Evolutionary conservation across 2,113 vertebrate genomes (phyloP), one percentile per base, ranked within the genome.

Genomic region (Anolis sagrei): DNA sequence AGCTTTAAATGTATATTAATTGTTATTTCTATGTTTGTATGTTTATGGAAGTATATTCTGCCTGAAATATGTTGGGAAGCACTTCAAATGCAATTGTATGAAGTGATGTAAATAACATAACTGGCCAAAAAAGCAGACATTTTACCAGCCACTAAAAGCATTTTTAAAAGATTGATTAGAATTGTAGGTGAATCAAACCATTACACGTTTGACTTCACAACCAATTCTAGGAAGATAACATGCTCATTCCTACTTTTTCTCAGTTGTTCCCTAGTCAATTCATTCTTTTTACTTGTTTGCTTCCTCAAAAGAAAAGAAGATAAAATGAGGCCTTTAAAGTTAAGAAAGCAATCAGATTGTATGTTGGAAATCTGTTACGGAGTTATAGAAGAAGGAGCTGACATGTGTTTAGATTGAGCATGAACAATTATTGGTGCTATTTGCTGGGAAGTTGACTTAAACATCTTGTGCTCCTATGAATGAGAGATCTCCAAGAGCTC

Each of bases 161-260:
- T 91, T 87, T 94, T 80, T 79, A 84, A 92, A 90, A 79, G 44
- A 89, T 86, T 66, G 83, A 80, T 92, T 92, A 86, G 95, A 94
- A 89, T 70, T 88, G 81, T 62, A 92, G 69, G 61, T 88, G 51
- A 90, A 66, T 89, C 89, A 93, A 89, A 83, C 36, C 79, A 86
- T 39, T 77, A 86, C 39, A 48, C 69, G 76, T 91, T 92, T 89
- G 54, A 76, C 91, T 88, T 89, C 58, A 66, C 9, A 86, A 32
- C 74, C 36, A 49, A 61, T 85, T 87, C 68, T 88, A 27, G 87
- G 79, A 86, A 81, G 89, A 75, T 83, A 88, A 88, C 79, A 88
- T 87, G 79, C 72, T 82, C 82, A 83, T 7, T 86, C 72, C n/a
- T 85, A 88, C 74, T 85, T 89, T 90, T 89, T 93, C 27, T 34